Evolutionary conservation across 1,140 invertebrate genomes (phyloP).

Genomic region (Lamellibrachia luymesi): DNA sequence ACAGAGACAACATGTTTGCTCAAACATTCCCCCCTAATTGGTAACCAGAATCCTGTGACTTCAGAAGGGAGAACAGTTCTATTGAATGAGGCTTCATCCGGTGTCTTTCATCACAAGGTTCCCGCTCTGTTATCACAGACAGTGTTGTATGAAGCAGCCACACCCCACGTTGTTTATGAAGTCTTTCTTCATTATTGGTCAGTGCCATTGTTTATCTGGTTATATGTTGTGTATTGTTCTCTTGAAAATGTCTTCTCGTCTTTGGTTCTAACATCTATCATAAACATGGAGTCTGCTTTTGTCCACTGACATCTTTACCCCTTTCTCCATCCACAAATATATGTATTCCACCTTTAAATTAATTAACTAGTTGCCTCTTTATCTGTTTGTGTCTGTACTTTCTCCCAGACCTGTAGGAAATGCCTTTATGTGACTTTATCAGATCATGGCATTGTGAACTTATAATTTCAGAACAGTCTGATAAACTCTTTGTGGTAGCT

Average conservation of each 20-base stretch:
- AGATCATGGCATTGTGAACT: neutral
- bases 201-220: neutral
- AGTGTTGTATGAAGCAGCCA: neutral
- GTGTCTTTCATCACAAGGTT: neutral
- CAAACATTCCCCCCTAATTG: neutral
- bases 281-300: neutral
- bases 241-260: neutral
- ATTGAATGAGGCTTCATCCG: neutral
- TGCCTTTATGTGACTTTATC: neutral
- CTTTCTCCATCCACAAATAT: neutral
- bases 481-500: neutral
- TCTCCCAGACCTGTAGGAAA: neutral
- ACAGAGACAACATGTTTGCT: too few species aligned
- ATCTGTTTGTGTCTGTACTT: neutral
- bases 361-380: neutral
- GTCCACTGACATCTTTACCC: neutral
- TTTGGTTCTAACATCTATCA: neutral
- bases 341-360: neutral
- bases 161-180: neutral
- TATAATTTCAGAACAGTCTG: neutral
- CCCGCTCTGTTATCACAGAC: neutral
- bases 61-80: neutral
- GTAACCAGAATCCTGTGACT: neutral
- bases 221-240: neutral
- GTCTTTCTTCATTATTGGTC: neutral